Percentiles rank a stretch among this genome's conserved stretches.
phyloP scores from a whole-genome alignment of 2,888 invertebrate genomes.

The Diplazon laetatorius region DNA sequence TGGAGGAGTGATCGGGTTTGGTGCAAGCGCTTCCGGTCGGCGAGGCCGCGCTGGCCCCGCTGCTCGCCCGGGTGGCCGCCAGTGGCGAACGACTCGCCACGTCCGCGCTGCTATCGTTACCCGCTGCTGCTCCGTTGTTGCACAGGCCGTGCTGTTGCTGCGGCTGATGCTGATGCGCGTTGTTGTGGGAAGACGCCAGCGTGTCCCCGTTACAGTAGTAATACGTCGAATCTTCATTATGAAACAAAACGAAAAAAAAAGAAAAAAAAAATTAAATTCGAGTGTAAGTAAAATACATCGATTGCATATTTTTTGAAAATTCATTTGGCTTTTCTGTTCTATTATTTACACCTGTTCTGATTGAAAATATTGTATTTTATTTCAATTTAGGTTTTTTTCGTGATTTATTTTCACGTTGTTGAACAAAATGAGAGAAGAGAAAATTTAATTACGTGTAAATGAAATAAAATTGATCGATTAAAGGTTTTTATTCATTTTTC shows the following conservation, averaged over 20 bases:
- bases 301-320: no score
- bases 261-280: not conserved
- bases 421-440: no score
- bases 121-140: constrained; percentile 76
- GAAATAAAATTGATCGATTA: no score
- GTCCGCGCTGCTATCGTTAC: constrained; percentile 81
- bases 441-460: no score
- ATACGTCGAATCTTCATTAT: constrained; percentile 87
- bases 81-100: constrained; percentile 88
- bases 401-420: no score
- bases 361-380: constrained; percentile 37
- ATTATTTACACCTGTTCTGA: constrained; percentile 67
- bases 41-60: constrained; percentile 88
- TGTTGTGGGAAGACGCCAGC: constrained; percentile 82
- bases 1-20: constrained; percentile 84
- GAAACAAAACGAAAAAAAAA: constrained; percentile 3
- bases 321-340: constrained; percentile 49
- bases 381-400: no score
- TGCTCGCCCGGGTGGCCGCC: constrained; percentile 88
- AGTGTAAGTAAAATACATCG: constrained; percentile 9
- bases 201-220: constrained; percentile 85
- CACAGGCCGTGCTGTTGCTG: constrained; percentile 77
- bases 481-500: no score
- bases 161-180: constrained; percentile 74
- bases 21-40: constrained; percentile 89